Conservation (phyloP, 2,113 vertebrate genomes). For the Gymnobelideus leadbeateri region DNA sequence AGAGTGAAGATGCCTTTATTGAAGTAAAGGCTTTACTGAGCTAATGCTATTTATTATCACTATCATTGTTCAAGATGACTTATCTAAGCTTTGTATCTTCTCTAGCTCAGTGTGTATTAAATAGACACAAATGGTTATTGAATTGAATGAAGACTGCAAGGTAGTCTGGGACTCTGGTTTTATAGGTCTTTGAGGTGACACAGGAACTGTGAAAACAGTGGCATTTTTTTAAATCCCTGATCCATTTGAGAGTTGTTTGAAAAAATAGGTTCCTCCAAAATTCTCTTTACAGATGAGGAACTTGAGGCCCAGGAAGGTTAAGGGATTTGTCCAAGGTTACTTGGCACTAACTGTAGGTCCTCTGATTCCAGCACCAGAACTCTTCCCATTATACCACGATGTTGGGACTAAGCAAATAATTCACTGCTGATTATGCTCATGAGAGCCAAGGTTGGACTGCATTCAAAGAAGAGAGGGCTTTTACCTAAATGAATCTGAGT, state of each 20-base stretch:
- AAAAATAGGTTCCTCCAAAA: neutral
- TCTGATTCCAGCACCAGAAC: neutral
- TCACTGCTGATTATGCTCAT: neutral
- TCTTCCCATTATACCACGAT: neutral
- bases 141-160: neutral
- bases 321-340: neutral
- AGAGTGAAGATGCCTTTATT: neutral
- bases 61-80: neutral
- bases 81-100: neutral
- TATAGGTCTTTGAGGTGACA: neutral
- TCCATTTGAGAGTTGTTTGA: conserved; percentile 19
- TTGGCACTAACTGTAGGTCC: neutral
- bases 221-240: conserved; percentile 1
- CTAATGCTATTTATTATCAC: neutral
- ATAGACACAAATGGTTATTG: neutral
- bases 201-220: neutral
- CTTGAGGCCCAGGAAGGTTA: neutral
- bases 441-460: neutral
- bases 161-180: neutral
- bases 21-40: neutral
- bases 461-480: conserved; percentile 34
- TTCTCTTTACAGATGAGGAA: neutral
- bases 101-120: neutral
- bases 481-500: conserved; percentile 2
- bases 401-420: conserved; percentile 64